Evolutionary conservation across 2,888 invertebrate genomes (phyloP).

Genomic region (Agriopis marginaria): DNA sequence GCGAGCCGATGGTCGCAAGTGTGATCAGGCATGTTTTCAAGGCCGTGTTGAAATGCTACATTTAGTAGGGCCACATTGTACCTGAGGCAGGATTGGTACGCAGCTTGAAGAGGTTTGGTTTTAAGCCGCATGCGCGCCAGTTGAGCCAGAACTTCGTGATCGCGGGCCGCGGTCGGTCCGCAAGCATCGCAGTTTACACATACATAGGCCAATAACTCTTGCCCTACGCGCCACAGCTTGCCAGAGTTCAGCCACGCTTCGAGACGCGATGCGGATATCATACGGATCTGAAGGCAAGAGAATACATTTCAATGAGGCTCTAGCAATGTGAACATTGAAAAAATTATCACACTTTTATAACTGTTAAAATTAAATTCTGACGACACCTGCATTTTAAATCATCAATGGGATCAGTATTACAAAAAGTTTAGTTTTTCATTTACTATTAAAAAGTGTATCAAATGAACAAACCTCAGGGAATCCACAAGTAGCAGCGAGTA

Average conservation of each 20-base stretch:
- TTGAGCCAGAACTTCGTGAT: conserved; percentile 92
- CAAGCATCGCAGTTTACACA: conserved; percentile 94
- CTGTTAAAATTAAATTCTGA: neutral
- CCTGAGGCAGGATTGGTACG: conserved; percentile 94
- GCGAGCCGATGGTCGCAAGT: too few species aligned
- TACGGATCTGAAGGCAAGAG: conserved; percentile 85
- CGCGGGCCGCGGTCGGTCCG: conserved; percentile 87
- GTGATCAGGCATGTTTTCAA: too few species aligned
- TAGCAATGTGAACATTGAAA: too few species aligned
- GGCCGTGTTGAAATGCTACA: too few species aligned
- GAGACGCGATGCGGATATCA: conserved; percentile 92
- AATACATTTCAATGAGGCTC: neutral
- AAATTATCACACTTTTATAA: neutral
- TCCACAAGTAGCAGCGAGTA: conserved; percentile 94
- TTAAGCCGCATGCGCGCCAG: conserved; percentile 96
- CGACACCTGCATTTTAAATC: too few species aligned
- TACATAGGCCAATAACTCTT: conserved; percentile 95
- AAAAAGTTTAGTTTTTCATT: too few species aligned
- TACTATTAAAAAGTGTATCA: too few species aligned
- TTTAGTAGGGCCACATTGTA: neutral
- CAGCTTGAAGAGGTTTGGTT: conserved; percentile 96
- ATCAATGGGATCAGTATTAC: too few species aligned
- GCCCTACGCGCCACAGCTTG: conserved; percentile 96
- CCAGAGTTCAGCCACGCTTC: conserved; percentile 98
- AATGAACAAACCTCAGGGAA: conserved; percentile 88